Conservation (phyloP, 2,888 invertebrate genomes). For the Meteorus cinctellus region DNA sequence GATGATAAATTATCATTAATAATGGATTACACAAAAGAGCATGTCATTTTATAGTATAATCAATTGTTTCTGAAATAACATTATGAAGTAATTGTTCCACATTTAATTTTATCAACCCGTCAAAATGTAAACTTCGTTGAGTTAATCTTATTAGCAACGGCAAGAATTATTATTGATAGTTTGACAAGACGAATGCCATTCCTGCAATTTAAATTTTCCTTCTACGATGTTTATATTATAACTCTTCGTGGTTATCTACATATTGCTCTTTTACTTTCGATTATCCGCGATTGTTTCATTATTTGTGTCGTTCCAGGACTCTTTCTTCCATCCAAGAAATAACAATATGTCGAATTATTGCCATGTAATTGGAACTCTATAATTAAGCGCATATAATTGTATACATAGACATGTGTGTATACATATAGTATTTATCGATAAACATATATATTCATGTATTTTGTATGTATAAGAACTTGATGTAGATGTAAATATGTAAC, state of each 20-base stretch:
- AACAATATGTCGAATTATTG: slow-evolving; percentile 26
- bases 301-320: neutral
- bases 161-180: slow-evolving; percentile 4
- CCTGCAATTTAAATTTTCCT: neutral
- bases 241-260: neutral
- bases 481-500: slow-evolving; percentile 56
- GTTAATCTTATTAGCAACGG: neutral
- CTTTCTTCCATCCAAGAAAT: neutral
- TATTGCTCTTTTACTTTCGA: neutral
- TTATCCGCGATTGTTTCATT: neutral
- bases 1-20: neutral
- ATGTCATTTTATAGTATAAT: neutral
- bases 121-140: neutral
- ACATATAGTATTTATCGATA: slow-evolving; percentile 57
- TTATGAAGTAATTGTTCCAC: neutral
- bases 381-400: slow-evolving; percentile 41
- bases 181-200: neutral
- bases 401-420: slow-evolving; percentile 55
- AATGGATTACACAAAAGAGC: neutral
- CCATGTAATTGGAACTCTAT: slow-evolving; percentile 24
- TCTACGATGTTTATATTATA: neutral
- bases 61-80: neutral
- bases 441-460: slow-evolving; percentile 53
- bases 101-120: neutral
- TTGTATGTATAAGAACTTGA: slow-evolving; percentile 41